phyloP scores from a whole-genome alignment of 1,140 invertebrate genomes.

The Zelostemma sp. region DNA sequence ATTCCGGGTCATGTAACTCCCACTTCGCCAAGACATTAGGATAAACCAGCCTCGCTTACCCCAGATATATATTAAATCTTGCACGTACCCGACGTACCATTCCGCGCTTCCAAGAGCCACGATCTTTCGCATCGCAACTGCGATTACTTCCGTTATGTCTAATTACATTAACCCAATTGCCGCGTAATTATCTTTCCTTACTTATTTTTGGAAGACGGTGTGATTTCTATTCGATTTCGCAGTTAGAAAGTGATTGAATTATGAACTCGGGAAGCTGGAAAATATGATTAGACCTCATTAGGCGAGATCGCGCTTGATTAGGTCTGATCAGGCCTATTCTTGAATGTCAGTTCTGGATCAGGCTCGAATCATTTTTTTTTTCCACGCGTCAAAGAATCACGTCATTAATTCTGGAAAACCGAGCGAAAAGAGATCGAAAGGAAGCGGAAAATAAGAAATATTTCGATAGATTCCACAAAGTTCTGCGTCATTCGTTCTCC shows the following conservation, averaged over 20 bases:
- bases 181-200: too few species aligned
- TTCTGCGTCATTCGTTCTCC: not conserved
- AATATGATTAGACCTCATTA: too few species aligned
- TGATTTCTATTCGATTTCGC: too few species aligned
- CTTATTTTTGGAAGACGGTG: too few species aligned
- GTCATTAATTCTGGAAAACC: not conserved
- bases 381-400: too few species aligned
- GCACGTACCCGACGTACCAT: conserved; percentile 17
- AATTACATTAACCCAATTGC: not conserved
- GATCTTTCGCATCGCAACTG: conserved; percentile 7
- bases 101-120: conserved; percentile 3
- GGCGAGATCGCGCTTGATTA: too few species aligned
- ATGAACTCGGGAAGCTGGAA: too few species aligned
- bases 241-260: too few species aligned
- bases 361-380: too few species aligned
- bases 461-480: not conserved
- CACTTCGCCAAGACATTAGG: conserved; percentile 39
- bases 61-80: conserved; percentile 29
- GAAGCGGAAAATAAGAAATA: not conserved
- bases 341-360: too few species aligned
- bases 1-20: conserved; percentile 38
- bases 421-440: not conserved
- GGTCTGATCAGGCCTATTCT: too few species aligned
- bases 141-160: not conserved
- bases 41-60: conserved; percentile 25